phyloP scores from a whole-genome alignment of 2,888 invertebrate species.

The Eupsilia transversa region DNA sequence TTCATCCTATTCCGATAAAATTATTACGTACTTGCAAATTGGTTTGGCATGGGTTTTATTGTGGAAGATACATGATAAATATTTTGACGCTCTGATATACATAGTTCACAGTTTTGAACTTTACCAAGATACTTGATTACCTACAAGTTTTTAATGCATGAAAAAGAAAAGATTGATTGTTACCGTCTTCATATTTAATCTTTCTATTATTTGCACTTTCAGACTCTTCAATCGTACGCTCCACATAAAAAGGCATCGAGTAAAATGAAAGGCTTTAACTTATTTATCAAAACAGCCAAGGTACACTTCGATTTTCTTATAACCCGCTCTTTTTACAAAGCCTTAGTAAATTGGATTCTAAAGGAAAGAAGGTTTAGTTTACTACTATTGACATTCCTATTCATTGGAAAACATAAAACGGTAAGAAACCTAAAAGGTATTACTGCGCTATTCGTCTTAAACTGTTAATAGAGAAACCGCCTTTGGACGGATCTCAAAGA shows the following conservation, averaged over 20 bases:
- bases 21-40: neutral
- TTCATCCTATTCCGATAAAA: too few species aligned
- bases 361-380: conserved; percentile 38
- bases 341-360: conserved; percentile 50
- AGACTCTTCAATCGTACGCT: neutral
- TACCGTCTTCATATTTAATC: neutral
- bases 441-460: conserved; percentile 47
- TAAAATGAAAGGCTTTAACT: neutral
- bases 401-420: conserved; percentile 46
- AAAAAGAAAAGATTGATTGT: neutral
- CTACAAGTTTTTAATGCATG: neutral
- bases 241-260: neutral
- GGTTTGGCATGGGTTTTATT: neutral
- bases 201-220: too few species aligned
- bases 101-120: neutral
- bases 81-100: neutral
- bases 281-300: conserved; percentile 19
- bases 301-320: conserved; percentile 6
- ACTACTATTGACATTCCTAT: conserved; percentile 41
- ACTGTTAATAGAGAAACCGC: conserved; percentile 45
- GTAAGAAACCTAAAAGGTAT: conserved; percentile 37
- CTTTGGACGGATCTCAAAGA: conserved; percentile 39
- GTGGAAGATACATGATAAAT: neutral
- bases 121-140: neutral
- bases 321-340: conserved; percentile 30